Conservation (phyloP, 2,113 vertebrate species). For the Gulo gulo region DNA sequence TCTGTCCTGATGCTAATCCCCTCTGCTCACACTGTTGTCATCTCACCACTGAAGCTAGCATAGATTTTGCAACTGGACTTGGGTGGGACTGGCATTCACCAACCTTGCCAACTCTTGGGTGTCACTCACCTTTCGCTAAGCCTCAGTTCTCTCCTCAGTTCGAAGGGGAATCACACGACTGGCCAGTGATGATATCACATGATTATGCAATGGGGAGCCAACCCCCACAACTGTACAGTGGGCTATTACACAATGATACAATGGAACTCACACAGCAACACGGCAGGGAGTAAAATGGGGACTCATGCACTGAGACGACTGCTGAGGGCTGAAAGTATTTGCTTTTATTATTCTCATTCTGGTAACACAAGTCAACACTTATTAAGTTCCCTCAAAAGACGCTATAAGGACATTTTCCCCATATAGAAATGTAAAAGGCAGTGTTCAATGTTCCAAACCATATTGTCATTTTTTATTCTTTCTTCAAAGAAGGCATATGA, state of each 20-base stretch:
- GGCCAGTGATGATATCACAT: neutral
- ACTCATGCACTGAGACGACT: neutral
- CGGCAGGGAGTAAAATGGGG: neutral
- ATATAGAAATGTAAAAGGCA: neutral
- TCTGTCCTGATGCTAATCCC: neutral
- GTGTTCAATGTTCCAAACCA: neutral
- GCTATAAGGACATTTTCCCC: neutral
- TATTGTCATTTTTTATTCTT: neutral
- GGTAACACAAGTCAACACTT: neutral
- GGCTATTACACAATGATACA: neutral
- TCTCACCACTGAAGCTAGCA: neutral
- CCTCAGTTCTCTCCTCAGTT: neutral
- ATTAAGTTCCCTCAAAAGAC: neutral
- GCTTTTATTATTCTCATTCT: neutral
- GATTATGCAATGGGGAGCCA: neutral
- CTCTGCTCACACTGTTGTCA: neutral
- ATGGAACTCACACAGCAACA: neutral
- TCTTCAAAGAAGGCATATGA: neutral
- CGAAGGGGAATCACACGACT: neutral
- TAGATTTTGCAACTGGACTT: neutral
- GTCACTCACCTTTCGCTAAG: neutral
- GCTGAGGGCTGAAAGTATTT: neutral
- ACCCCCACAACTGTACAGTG: neutral
- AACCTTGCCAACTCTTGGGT: neutral
- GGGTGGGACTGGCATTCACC: neutral